Evolutionary conservation across 2,888 invertebrate genomes (phyloP).

Genomic region (Byasa hedistus): DNA sequence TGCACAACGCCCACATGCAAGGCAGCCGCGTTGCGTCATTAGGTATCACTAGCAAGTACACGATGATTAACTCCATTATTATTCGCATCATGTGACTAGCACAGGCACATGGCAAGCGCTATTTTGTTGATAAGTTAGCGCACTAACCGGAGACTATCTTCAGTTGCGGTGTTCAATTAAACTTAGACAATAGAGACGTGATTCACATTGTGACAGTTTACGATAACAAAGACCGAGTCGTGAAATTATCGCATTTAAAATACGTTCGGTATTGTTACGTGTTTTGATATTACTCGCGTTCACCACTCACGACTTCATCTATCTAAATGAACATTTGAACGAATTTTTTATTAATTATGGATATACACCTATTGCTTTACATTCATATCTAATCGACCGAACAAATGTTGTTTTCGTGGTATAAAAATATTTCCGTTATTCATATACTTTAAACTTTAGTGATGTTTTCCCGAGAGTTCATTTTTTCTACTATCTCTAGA

Average conservation of each 20-base stretch:
- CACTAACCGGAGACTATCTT: slow-evolving; percentile 15
- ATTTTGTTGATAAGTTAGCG: slow-evolving; percentile 22
- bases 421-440: too few relatives aligned
- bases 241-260: not conserved
- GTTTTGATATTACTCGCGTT: not conserved
- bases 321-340: not conserved
- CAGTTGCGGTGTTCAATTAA: slow-evolving; percentile 20
- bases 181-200: slow-evolving; percentile 20
- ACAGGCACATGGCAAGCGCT: slow-evolving; percentile 21
- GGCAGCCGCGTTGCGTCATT: slow-evolving; percentile 43
- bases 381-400: not conserved
- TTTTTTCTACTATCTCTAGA: too few relatives aligned
- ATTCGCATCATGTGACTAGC: slow-evolving; percentile 34
- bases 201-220: slow-evolving; percentile 13
- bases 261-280: not conserved
- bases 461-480: too few relatives aligned
- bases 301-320: not conserved
- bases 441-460: too few relatives aligned
- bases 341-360: not conserved
- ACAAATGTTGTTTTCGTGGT: not conserved
- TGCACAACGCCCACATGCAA: slow-evolving; percentile 37
- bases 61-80: slow-evolving; percentile 37
- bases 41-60: slow-evolving; percentile 34
- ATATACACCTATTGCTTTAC: not conserved
- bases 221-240: slow-evolving; percentile 8